These are phyloP conservation scores for Stictonetta naevosa DNA, from an alignment of 2,113 vertebrate species.

Conservation along the genomic window DNA sequence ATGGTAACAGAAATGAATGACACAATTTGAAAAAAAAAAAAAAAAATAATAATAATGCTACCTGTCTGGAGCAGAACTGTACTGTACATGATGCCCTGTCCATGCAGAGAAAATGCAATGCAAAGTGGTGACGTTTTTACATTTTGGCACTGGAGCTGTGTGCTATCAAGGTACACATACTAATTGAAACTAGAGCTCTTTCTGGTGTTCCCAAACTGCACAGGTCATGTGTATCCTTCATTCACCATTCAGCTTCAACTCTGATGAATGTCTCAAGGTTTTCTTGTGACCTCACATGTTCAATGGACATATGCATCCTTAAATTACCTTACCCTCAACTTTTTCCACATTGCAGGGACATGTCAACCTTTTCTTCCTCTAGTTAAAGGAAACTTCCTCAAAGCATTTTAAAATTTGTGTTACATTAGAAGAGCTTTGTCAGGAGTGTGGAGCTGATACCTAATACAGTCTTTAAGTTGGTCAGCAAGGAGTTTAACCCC, in stretches of 20 bases:
- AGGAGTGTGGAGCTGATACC: not conserved
- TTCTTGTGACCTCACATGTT: not conserved
- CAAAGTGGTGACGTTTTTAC: not conserved
- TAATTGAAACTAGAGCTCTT: not conserved
- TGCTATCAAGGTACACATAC: accelerated
- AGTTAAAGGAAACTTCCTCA: not conserved
- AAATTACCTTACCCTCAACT: not conserved
- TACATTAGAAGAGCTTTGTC: not conserved
- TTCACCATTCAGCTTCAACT: not conserved
- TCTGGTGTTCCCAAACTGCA: not conserved
- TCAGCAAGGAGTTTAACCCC: not conserved
- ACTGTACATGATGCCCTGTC: accelerated
- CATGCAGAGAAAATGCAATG: accelerated
- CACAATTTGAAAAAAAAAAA: not conserved
- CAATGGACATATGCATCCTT: not conserved
- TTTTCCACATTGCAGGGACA: not conserved
- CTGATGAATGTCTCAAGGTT: not conserved
- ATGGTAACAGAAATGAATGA: not conserved
- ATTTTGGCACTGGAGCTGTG: not conserved
- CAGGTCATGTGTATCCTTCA: not conserved
- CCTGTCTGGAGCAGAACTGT: not conserved
- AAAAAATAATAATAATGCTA: not conserved
- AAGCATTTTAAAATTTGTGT: not conserved
- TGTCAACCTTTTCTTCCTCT: not conserved
- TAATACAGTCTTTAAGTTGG: not conserved